A percentile compares a stretch with the other conserved stretches of the same genome.
phyloP scores from a whole-genome alignment of 2,888 invertebrate genomes.

The Heliconius hortense region DNA sequence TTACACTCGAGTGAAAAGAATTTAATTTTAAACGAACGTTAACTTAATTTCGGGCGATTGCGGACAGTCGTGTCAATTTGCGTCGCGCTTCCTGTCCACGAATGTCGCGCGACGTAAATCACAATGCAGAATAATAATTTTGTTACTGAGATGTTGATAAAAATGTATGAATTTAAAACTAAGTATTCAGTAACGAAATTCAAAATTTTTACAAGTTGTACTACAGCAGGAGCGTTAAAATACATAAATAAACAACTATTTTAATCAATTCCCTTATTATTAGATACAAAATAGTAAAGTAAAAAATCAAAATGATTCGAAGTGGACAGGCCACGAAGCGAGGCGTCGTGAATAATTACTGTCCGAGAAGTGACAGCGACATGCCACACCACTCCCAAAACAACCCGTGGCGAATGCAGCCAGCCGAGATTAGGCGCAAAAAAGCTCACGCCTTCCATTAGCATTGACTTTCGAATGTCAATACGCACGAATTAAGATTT shows the following conservation, averaged over 20 bases:
- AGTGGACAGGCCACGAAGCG: slow-evolving; percentile 57
- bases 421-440: slow-evolving; percentile 73
- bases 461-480: slow-evolving; percentile 74
- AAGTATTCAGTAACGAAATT: neutral
- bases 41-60: slow-evolving; percentile 43
- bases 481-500: slow-evolving; percentile 77
- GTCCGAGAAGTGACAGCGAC: slow-evolving; percentile 71
- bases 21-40: slow-evolving; percentile 43
- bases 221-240: neutral
- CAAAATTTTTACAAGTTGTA: neutral
- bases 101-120: slow-evolving; percentile 32
- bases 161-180: slow-evolving; percentile 30
- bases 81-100: slow-evolving; percentile 36
- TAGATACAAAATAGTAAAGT: neutral
- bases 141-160: slow-evolving; percentile 42
- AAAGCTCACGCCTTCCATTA: slow-evolving; percentile 76
- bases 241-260: neutral
- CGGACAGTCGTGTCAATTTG: slow-evolving; percentile 45
- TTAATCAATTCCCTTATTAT: neutral
- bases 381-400: slow-evolving; percentile 62
- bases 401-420: slow-evolving; percentile 71
- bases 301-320: slow-evolving; percentile 43
- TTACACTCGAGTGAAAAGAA: slow-evolving; percentile 37
- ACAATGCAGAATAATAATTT: slow-evolving; percentile 42
- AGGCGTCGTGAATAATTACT: slow-evolving; percentile 76